Conservation (phyloP, 2,113 vertebrate species). For the Parotia lawesii region DNA sequence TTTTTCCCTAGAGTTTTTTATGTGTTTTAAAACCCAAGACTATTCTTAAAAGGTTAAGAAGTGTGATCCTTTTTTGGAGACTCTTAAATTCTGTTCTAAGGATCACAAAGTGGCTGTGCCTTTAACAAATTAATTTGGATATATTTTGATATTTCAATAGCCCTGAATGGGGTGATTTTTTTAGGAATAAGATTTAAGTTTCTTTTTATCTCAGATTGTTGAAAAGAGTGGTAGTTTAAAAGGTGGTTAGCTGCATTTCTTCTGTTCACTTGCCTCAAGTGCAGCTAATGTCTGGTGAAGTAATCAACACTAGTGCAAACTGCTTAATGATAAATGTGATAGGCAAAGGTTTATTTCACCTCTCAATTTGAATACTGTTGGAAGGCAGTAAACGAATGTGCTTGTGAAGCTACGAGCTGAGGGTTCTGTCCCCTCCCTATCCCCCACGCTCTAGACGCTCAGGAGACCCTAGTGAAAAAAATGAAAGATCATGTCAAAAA, state of each 20-base stretch:
- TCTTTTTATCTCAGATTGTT: neutral
- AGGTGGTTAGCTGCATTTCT: neutral
- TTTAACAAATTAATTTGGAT: neutral
- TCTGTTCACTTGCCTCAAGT: neutral
- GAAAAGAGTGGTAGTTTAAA: neutral
- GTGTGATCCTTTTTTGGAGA: neutral
- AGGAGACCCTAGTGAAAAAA: neutral
- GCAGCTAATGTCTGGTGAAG: neutral
- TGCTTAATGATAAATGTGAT: neutral
- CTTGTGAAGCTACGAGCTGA: neutral
- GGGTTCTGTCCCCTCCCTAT: neutral
- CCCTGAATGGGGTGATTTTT: neutral
- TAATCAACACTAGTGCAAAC: neutral
- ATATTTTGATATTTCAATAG: neutral
- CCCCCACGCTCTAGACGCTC: neutral
- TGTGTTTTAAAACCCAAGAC: neutral
- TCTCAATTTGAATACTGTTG: neutral
- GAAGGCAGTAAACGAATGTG: neutral
- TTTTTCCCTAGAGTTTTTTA: neutral
- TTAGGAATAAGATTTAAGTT: neutral
- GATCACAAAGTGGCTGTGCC: neutral
- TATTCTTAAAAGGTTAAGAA: neutral
- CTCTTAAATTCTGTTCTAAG: neutral
- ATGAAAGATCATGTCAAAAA: neutral
- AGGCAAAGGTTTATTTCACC: neutral